Percentiles rank a stretch among this genome's conserved stretches.
Conservation (phyloP, 2,888 invertebrate species). For the Eulithis prunata region DNA sequence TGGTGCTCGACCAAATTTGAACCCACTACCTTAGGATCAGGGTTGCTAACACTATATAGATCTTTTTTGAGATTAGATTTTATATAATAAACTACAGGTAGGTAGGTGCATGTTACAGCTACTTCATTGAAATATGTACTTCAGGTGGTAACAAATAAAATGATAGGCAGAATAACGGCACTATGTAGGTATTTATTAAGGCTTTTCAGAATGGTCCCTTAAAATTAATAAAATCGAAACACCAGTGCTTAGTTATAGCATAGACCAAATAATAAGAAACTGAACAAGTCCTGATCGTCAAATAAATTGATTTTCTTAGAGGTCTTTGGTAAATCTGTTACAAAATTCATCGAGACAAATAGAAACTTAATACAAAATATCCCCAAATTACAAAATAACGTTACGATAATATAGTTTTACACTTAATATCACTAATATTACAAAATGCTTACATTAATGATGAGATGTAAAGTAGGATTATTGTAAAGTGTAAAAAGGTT, state of each 20-base stretch:
- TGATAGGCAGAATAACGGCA: conserved; percentile 53
- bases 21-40: no score
- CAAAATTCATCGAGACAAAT: conserved; percentile 40
- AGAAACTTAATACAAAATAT: conserved; percentile 41
- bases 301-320: conserved; percentile 40
- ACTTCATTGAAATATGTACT: no score
- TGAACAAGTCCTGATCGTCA: conserved; percentile 20
- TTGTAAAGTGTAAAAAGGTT: conserved; percentile 32
- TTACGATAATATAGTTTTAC: conserved; percentile 61
- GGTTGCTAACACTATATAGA: no score
- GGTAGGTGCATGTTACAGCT: neutral
- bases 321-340: conserved; percentile 56
- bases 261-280: conserved; percentile 28
- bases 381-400: conserved; percentile 48
- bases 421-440: conserved; percentile 74
- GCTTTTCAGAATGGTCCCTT: conserved; percentile 63
- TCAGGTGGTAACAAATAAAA: conserved; percentile 43
- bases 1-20: no score
- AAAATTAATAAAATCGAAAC: conserved; percentile 48
- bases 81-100: neutral
- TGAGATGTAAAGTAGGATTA: conserved; percentile 40
- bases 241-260: conserved; percentile 36
- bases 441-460: conserved; percentile 58
- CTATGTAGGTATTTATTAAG: conserved; percentile 58
- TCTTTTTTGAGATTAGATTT: neutral